Percentiles rank a stretch among this genome's conserved stretches.
phyloP scores from a whole-genome alignment of 2,797 vertebrate species.

The Synanceia verrucosa region DNA sequence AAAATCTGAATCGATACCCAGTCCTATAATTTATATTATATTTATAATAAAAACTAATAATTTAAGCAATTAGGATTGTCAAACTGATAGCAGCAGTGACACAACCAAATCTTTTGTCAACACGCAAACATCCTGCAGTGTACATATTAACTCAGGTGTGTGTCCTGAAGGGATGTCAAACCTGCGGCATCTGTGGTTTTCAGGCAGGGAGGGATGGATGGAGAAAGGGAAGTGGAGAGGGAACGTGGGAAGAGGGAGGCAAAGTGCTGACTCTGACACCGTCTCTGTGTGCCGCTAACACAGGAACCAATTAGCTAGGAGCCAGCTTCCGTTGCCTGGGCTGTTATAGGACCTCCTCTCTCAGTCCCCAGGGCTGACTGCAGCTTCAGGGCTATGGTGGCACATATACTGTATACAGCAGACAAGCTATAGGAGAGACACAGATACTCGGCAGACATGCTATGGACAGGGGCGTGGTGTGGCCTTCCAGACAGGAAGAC shows the following conservation, averaged over 20 bases:
- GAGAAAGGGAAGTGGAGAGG: conserved; percentile 57
- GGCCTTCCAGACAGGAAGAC: conserved; percentile 47
- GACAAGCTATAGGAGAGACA: conserved; percentile 65
- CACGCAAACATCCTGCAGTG: conserved; percentile 57
- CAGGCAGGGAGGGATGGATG: conserved; percentile 30
- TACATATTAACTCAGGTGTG: conserved; percentile 71
- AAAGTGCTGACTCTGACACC: conserved; percentile 75
- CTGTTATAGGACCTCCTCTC: conserved; percentile 75
- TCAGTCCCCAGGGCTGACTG: conserved; percentile 70
- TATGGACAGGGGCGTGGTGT: conserved; percentile 43
- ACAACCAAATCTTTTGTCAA: conserved; percentile 32
- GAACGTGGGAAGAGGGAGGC: conserved; percentile 57
- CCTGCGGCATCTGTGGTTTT: conserved; percentile 67
- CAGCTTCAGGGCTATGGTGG: conserved; percentile 70
- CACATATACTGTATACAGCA: conserved; percentile 68
- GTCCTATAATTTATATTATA: too few relatives aligned
- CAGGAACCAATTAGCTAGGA: conserved; percentile 79
- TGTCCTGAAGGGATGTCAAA: conserved; percentile 73
- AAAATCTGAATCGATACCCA: too few relatives aligned
- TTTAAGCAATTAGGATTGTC: too few relatives aligned
- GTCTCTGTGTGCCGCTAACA: conserved; percentile 72
- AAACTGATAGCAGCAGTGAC: conserved; percentile 4
- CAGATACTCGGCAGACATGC: conserved; percentile 59
- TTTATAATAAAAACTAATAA: too few relatives aligned
- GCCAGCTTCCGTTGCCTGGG: conserved; percentile 74